Evolutionary conservation across 2,113 vertebrate species (phyloP), one percentile per base, ranked within the genome.

Genomic region (Saguinus midas): DNA sequence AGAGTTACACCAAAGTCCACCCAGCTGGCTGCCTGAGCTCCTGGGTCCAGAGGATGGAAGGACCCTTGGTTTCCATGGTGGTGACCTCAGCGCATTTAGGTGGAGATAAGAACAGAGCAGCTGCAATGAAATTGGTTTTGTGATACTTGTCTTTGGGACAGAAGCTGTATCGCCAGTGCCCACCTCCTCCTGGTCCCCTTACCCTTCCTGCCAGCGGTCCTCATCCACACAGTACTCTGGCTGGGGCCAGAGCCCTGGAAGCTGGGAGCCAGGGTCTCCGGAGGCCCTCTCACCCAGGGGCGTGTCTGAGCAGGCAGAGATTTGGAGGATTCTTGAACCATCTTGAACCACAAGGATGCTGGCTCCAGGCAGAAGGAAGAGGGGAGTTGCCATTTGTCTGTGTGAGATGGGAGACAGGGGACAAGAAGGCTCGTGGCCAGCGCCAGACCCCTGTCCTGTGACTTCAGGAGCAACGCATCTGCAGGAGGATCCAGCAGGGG

Each of bases 141-240:
- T 37, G 52, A 27, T 0, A 1, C 83, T 85, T 32, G 27, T 25
- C 68, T 87, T 73, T 4, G 21, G 95, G 82, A 82, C 32, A 6
- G 94, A 79, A 82, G 12, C 0, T 0, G 58, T 35, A 43, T 8
- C 0, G 0, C 76, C 79, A 45, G 82, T 16, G 1, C 4, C 50
- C 9, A 3, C 6, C 25, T 32, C 43, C 2, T 79, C 37, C 37
- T 3, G 32, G 50, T 0, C 4, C 52, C 35, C 29, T 43, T 4
- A 2, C 13, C 64, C 5, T 27, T 8, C 2, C 11, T 1, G 14
- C 9, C 37, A 3, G 6, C 40, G 6, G 1, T 70, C 79, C n/a
- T 23, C 4, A 5, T 3, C 40, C 68, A 45, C 2, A 0, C 5
- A 6, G 75, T 66, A 82, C 35, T 50, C 73, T 8, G 4, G 78